These are phyloP conservation scores for Cathartes aura DNA, from an alignment of 2,113 vertebrate species.

Conservation along the genomic window DNA sequence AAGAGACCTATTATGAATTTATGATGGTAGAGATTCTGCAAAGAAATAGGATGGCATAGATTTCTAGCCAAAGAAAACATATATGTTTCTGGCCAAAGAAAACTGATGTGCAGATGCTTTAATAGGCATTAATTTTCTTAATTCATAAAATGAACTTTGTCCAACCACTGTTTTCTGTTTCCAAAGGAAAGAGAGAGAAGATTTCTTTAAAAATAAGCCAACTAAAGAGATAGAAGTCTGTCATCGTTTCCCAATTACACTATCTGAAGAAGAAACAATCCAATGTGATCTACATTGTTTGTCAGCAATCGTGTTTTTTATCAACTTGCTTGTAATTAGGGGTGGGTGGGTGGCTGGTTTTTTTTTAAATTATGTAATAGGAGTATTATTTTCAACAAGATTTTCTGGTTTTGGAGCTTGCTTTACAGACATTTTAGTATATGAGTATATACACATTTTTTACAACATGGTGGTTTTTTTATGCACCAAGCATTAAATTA, in stretches of 20 bases:
- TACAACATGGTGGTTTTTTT: not conserved
- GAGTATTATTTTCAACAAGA: not conserved
- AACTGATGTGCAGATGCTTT: not conserved
- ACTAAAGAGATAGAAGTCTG: not conserved
- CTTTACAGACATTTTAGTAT: not conserved
- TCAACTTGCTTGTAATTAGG: not conserved
- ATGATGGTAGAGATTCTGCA: not conserved
- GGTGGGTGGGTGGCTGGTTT: not conserved
- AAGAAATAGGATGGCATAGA: not conserved
- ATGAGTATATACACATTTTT: not conserved
- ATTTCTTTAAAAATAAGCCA: not conserved
- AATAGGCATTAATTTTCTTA: not conserved
- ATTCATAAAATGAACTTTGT: not conserved
- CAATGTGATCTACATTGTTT: not conserved
- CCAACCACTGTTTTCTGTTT: not conserved
- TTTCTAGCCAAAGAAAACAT: not conserved
- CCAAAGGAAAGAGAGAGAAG: not conserved
- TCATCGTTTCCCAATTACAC: not conserved
- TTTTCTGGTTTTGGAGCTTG: not conserved
- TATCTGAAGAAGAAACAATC: not conserved
- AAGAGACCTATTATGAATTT: not conserved
- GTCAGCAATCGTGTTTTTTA: not conserved
- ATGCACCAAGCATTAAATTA: slow-evolving; percentile 23
- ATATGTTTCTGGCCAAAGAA: not conserved
- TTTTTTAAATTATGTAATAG: not conserved